phyloP scores from a whole-genome alignment of 2,797 vertebrate genomes.

The Eutrigla gurnardus region DNA sequence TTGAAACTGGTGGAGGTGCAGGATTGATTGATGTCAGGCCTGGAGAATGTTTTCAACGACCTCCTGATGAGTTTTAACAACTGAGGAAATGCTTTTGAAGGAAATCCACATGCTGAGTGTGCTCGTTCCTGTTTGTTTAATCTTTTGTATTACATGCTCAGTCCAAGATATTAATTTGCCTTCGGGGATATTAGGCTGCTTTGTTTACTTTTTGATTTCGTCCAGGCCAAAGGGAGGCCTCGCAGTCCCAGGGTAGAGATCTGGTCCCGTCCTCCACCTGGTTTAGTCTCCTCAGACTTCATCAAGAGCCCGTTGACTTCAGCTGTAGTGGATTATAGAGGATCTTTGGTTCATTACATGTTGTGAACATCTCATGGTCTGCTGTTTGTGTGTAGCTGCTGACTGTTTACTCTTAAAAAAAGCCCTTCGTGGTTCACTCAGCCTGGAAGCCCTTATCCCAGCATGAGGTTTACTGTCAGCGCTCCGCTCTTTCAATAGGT shows the following conservation, averaged over 20 bases:
- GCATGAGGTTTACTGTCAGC: constrained; percentile 47
- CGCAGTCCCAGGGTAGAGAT: background rate
- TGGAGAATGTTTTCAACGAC: constrained; percentile 40
- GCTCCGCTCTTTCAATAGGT: constrained; percentile 12
- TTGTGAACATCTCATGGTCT: constrained; percentile 49
- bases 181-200: constrained; percentile 15
- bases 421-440: constrained; percentile 24
- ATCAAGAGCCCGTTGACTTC: constrained; percentile 26
- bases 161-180: constrained; percentile 33
- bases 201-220: background rate
- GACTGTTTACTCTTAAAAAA: constrained; percentile 46
- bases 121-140: constrained; percentile 20
- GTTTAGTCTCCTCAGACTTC: constrained; percentile 17
- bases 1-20: constrained; percentile 49
- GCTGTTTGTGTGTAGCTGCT: constrained; percentile 16
- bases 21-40: constrained; percentile 23
- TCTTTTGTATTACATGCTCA: constrained; percentile 23
- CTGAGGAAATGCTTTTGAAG: background rate
- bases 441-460: constrained; percentile 62
- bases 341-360: constrained; percentile 41
- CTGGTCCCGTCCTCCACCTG: constrained; percentile 1
- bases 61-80: constrained; percentile 22
- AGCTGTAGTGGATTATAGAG: constrained; percentile 39
- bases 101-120: constrained; percentile 25
- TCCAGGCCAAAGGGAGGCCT: constrained; percentile 1